Conservation (phyloP, 2,797 vertebrate genomes). For the Scarus forsteni region DNA sequence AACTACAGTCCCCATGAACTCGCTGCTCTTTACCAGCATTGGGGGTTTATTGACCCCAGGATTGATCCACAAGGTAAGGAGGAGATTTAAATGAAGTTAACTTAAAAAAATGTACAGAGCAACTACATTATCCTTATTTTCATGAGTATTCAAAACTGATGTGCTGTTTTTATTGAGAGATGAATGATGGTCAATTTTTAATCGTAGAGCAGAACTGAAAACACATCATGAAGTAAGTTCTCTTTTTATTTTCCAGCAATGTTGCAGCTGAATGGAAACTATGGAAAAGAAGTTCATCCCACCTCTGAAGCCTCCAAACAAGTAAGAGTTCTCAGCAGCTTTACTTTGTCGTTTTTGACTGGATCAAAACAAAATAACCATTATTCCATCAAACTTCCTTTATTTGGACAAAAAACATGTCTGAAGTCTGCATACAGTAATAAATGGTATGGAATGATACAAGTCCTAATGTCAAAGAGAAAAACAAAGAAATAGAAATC, state of each 20-base stretch:
- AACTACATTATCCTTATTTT: too few species aligned
- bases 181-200: background rate
- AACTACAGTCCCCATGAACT: slow-evolving; percentile 94
- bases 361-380: background rate
- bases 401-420: too few species aligned
- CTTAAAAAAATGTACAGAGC: background rate
- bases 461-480: too few species aligned
- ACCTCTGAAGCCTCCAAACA: slow-evolving; percentile 91
- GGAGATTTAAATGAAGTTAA: background rate
- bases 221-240: background rate
- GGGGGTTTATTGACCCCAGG: slow-evolving; percentile 89
- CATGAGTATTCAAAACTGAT: background rate
- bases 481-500: too few species aligned
- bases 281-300: slow-evolving; percentile 91
- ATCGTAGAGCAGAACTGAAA: background rate
- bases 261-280: slow-evolving; percentile 91
- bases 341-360: slow-evolving; percentile 3
- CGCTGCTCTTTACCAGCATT: slow-evolving; percentile 94
- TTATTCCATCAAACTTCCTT: background rate
- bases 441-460: too few species aligned
- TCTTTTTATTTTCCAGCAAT: slow-evolving; percentile 87
- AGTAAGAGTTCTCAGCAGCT: slow-evolving; percentile 82
- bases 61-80: slow-evolving; percentile 91
- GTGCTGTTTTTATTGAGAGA: background rate
- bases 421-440: too few species aligned